Base-by-base conservation (phyloP, 2,888 invertebrate species). In the Lissocephala sabroskyi region DNA sequence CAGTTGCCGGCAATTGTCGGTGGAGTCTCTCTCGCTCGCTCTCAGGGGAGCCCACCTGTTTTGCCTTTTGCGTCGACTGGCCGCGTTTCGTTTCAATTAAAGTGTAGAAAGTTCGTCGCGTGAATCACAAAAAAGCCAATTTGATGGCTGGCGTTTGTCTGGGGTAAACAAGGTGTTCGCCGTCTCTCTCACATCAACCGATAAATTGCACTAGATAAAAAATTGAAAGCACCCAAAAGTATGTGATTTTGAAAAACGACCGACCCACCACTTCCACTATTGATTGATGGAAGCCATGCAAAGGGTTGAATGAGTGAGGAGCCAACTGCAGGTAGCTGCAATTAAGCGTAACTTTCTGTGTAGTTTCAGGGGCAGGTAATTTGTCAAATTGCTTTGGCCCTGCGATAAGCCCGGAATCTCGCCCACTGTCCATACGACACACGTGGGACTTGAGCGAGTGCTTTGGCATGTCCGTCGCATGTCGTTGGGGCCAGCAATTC, bases 71-170 rank as follows among this genome's bases (percentile, higher is more conserved):
- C 45, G 52, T 39, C 4, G 49, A 35, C 32, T 56, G 57, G 2
- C 37, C 62, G 62, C 76, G 66, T 68, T 68, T 63, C 48, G 78
- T 71, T 68, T 78, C 68, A 78, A 68, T 68, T 68, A 78, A 59
- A 56, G 41, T 45, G 51, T 28, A 33, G 44, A 33, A 60, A 57
- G 47, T 62, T 53, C 19, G 49, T 50, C 43, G 41, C 56, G 32
- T 26, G 40, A 32, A 35, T 39, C 44, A 28, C 14, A 33, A 14
- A 35, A 35, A 35, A 50, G 33, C 36, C 56, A 59, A 66, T 56
- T 59, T 53, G 33, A 29, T 40, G 52, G 41, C 10, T 35, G 56
- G 49, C 75, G 60, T 78, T 78, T 75, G 49, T 32, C 29, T 41
- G 11, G 36, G 51, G 42, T 64, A 75, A 78, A 71, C 53, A 75